These are phyloP conservation scores for Halcyon malimbica DNA, from an alignment of 2,113 vertebrate species.

Conservation along the genomic window DNA sequence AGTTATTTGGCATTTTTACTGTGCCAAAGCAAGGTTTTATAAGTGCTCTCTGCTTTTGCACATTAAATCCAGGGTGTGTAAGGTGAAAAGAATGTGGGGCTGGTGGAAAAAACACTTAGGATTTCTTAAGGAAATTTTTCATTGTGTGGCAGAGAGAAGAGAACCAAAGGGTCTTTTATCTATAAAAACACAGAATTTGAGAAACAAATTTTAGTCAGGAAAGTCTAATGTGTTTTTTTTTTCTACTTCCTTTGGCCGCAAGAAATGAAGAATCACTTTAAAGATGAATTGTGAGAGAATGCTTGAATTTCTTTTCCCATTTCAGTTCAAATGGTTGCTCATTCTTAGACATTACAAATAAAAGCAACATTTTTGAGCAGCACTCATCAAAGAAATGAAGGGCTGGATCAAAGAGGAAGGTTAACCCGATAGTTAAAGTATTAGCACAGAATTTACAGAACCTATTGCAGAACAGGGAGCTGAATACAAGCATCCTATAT, in stretches of 20 bases:
- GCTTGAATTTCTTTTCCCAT: constrained; percentile 19
- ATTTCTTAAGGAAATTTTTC: constrained; percentile 50
- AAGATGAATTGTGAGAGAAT: constrained; percentile 17
- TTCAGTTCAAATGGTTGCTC: constrained; percentile 14
- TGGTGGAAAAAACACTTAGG: not conserved
- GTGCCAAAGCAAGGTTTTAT: constrained; percentile 1
- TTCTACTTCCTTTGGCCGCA: constrained; percentile 52
- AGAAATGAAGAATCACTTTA: constrained; percentile 37
- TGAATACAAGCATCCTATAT: not conserved
- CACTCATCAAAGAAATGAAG: not conserved
- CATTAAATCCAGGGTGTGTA: constrained; percentile 32
- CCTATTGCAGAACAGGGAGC: not conserved
- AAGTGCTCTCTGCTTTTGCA: constrained; percentile 17
- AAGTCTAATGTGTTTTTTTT: not conserved
- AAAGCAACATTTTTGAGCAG: not conserved
- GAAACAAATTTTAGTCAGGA: constrained; percentile 46
- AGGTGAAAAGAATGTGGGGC: constrained; percentile 2
- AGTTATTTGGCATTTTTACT: constrained; percentile 12
- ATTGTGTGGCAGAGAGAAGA: not conserved
- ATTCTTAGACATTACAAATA: constrained; percentile 4
- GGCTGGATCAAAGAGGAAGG: not conserved
- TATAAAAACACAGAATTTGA: constrained; percentile 39
- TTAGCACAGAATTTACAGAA: not conserved
- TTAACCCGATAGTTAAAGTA: not conserved
- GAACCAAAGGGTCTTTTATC: constrained; percentile 31